Evolutionary conservation across 2,113 vertebrate species (phyloP).

Genomic region (Erythrocercus mccallii): DNA sequence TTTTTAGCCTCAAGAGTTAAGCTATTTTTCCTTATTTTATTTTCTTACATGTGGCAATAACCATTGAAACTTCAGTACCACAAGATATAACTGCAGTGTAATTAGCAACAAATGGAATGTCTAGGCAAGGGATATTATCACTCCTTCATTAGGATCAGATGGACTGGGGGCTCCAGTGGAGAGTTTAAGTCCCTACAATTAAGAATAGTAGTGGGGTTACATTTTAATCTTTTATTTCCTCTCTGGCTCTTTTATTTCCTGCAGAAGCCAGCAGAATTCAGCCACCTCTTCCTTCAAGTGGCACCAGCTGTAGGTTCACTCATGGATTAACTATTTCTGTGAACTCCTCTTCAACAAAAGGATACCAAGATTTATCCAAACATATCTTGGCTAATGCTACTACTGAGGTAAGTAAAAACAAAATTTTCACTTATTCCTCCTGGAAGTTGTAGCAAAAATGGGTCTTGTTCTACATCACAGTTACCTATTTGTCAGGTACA

Average conservation of each 20-base stretch:
- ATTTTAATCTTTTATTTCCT: neutral
- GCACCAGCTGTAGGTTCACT: constrained; percentile 50
- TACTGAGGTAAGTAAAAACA: constrained; percentile 77
- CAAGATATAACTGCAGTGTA: neutral
- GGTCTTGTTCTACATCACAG: neutral
- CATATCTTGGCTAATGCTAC: constrained; percentile 77
- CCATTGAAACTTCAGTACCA: neutral
- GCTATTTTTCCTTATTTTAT: neutral
- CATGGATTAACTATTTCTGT: constrained; percentile 54
- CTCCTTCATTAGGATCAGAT: neutral
- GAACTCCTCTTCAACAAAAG: constrained; percentile 70
- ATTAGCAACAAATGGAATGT: neutral
- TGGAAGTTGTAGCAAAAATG: neutral
- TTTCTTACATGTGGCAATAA: neutral
- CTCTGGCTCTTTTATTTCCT: neutral
- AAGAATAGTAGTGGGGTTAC: neutral
- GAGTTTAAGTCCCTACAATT: neutral
- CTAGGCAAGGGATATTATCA: neutral
- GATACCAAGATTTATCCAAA: constrained; percentile 86
- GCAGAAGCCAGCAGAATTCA: constrained; percentile 17
- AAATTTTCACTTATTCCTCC: neutral
- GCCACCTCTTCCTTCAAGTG: neutral
- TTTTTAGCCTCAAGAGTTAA: neutral
- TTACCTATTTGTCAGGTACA: neutral
- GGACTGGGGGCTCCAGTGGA: rapidly evolving